phyloP scores from a whole-genome alignment of 2,888 invertebrate species.

The Hydrotaea diabolus region DNA sequence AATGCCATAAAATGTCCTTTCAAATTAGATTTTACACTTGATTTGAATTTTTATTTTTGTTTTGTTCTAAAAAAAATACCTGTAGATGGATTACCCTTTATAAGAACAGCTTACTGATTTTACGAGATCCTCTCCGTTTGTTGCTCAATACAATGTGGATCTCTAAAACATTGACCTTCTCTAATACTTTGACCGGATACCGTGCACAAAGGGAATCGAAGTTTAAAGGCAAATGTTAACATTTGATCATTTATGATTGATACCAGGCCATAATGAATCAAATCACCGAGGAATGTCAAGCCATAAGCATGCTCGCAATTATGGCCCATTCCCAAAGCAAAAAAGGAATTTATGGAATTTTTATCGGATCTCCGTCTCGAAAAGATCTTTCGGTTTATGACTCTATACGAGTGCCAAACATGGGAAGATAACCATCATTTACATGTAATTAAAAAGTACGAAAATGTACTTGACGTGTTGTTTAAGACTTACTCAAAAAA shows the following conservation, averaged over 20 bases:
- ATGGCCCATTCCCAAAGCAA: constrained; percentile 25
- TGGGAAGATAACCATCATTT: constrained; percentile 46
- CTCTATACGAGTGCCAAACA: constrained; percentile 4
- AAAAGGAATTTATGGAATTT: constrained; percentile 56
- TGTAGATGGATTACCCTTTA: too few relatives aligned
- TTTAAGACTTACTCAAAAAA: neutral
- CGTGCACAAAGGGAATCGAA: neutral
- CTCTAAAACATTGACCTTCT: too few relatives aligned
- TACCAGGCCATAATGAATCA: constrained; percentile 34
- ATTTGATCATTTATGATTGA: constrained; percentile 39
- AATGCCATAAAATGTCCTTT: too few relatives aligned
- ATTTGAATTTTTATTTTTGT: too few relatives aligned
- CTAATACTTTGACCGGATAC: neutral
- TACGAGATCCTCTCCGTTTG: too few relatives aligned
- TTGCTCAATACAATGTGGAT: too few relatives aligned
- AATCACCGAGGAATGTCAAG: constrained; percentile 12
- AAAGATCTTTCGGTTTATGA: constrained; percentile 45
- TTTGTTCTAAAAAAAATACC: too few relatives aligned
- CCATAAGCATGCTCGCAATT: constrained; percentile 48
- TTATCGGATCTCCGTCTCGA: constrained; percentile 43
- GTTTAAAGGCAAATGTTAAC: constrained; percentile 20
- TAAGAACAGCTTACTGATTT: too few relatives aligned
- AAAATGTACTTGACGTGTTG: constrained; percentile 56
- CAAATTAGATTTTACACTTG: too few relatives aligned
- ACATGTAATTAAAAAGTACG: constrained; percentile 46